Percentiles rank a stretch among this genome's conserved stretches.
Conservation (phyloP, 2,888 invertebrate genomes). For the Drosophila emarginata region DNA sequence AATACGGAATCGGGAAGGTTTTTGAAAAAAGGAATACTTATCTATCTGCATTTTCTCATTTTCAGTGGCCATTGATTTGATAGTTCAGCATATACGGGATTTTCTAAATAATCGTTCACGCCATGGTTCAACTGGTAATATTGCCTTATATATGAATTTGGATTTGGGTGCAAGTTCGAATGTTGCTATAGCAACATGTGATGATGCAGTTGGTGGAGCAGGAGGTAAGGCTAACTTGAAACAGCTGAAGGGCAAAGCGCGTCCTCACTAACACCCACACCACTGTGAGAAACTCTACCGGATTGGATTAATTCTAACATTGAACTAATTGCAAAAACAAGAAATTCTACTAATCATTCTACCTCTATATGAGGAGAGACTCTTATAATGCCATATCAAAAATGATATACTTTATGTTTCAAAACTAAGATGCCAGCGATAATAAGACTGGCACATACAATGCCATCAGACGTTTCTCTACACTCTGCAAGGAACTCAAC, state of each 20-base stretch:
- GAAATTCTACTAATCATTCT: conserved; percentile 25
- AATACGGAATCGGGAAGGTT: background rate
- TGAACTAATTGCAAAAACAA: conserved; percentile 8
- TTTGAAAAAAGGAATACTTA: background rate
- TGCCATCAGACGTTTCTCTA: conserved; percentile 81
- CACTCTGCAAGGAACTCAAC: conserved; percentile 81
- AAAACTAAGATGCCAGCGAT: conserved; percentile 45
- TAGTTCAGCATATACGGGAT: conserved; percentile 98
- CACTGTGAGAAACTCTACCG: conserved; percentile 3
- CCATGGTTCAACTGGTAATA: conserved; percentile 75
- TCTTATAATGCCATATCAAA: conserved; percentile 5
- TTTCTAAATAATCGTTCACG: conserved; percentile 86
- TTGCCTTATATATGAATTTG: conserved; percentile 74
- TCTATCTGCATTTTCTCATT: conserved; percentile 21
- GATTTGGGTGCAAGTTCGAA: conserved; percentile 42
- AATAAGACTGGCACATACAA: conserved; percentile 66
- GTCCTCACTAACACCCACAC: conserved; percentile 66
- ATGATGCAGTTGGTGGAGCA: conserved; percentile 31
- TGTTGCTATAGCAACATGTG: conserved; percentile 32
- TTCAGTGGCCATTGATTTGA: conserved; percentile 98
- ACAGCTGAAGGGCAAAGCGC: conserved; percentile 52
- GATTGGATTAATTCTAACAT: conserved; percentile 39
- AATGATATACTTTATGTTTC: conserved; percentile 7
- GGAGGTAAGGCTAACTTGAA: conserved; percentile 48
- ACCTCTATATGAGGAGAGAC: conserved; percentile 17